A percentile compares a stretch with the other conserved stretches of the same genome.
phyloP scores from a whole-genome alignment of 2,888 invertebrate genomes.

The Glaucopsyche alexis region DNA sequence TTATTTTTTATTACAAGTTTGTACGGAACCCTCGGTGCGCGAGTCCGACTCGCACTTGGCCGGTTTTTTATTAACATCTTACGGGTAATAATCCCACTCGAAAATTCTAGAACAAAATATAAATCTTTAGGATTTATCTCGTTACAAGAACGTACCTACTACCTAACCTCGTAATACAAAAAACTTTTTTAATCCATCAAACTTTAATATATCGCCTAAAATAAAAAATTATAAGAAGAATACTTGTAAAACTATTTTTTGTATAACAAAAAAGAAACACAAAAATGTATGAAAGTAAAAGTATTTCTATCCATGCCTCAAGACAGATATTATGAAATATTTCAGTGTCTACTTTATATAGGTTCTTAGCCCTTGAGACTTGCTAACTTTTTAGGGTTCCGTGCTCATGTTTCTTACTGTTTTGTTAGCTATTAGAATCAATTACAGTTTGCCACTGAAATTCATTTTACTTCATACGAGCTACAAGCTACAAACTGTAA shows the following conservation, averaged over 20 bases:
- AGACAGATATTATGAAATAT: slow-evolving; percentile 36
- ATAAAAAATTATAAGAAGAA: slow-evolving; percentile 4
- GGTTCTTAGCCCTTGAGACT: slow-evolving; percentile 36
- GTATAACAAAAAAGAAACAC: slow-evolving; percentile 26
- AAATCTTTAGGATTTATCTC: no score
- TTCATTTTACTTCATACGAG: background rate
- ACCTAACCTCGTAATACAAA: background rate
- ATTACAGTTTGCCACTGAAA: no score
- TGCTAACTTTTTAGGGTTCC: slow-evolving; percentile 22
- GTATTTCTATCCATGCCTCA: slow-evolving; percentile 27
- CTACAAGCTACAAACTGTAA: no score
- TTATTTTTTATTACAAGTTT: no score
- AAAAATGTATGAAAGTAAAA: slow-evolving; percentile 30
- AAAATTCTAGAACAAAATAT: no score
- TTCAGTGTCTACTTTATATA: slow-evolving; percentile 35
- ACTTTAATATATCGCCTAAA: slow-evolving; percentile 18
- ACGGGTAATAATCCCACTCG: no score
- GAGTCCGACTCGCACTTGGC: no score
- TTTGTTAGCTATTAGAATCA: background rate
- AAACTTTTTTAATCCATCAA: slow-evolving; percentile 20
- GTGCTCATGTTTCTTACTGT: background rate
- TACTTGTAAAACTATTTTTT: slow-evolving; percentile 6
- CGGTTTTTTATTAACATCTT: no score
- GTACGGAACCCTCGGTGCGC: no score
- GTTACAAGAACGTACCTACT: no score